Base-by-base conservation (phyloP, 2,888 invertebrate genomes). In the Phania funesta region DNA sequence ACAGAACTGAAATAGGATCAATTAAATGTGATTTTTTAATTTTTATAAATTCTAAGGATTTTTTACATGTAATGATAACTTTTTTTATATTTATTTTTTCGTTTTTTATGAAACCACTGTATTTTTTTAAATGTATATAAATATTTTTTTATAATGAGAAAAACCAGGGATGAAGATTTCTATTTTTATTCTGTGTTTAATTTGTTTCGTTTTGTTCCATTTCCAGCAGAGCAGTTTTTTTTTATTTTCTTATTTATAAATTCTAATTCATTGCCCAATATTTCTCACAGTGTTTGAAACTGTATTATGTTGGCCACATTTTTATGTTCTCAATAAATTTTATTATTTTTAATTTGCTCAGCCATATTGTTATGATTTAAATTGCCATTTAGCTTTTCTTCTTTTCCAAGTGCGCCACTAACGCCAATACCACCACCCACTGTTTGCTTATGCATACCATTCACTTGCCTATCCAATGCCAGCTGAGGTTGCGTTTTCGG, bases 1-100 rank as follows among this genome's bases (percentile, higher is more conserved):
- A 82, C 74, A 82, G 38, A 82, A 82, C 70, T 44, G 41, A 70
- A 58, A 78, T 82, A 82, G 78, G 82, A 82, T 78, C 82, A 82
- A 78, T n/a, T 82, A 54, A 70, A 82, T 65, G 70, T 62, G 35
- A 7, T 48, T n/a, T 65, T n/a, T 70, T 60, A 29, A n/a, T 18
- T 65, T 62, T 16, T 52, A 8, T 60, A 8, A 18, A 11, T 64
- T 46, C 50, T 11, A 38, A 16, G 22, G 22, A 22, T 71, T 44
- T 64, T 52, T 71, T 77, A 48, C 26, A 29, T 29, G 20, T 24
- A 46, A 7, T 62, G 9, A 46, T 29, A 22, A 32, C 48, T 41
- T 65, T 26, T 50, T 16, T 64, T 50, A 13, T 58, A 11, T 50
- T 41, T 29, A 29, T 67, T 52, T 50, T 56, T 82, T 78, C 70